Evolutionary conservation across 2,888 invertebrate species (phyloP), one percentile per base, ranked within the genome.

Genomic region (Volucella bombylans): DNA sequence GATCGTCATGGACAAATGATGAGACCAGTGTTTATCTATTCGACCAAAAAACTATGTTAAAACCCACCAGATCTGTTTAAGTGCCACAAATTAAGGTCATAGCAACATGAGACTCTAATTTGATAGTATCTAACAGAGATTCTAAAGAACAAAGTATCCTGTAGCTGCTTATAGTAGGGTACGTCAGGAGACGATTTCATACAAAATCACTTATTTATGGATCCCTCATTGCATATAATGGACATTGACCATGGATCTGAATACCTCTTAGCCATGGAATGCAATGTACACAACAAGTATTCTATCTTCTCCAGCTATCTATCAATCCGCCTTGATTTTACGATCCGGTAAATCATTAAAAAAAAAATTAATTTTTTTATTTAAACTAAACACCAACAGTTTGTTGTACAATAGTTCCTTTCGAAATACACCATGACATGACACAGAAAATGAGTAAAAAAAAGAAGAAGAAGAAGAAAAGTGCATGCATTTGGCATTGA

Each of bases 401-500:
- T 41, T 62, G 49, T 64, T 69, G 68, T 47, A 55, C 31, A 31
- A 31, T 31, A 41, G 69, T 69, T 64, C 50, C 69, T 65, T 69
- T 81, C 31, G 72, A 45, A 78, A 71, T 64, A 43, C 52, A 52
- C 65, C 72, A 77, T 72, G 59, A 68, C 76, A 69, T 78, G 79
- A 79, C 79, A 83, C 52, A 69, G 69, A 73, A 69, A 49, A 31
- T 31, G 6, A 31, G 31, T 62, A 71, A 69, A 71, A 18, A 59
- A 14, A 38, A 54, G 18, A 8, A 57, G 43, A 18, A 12, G 11
- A 59, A 59, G 18, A 69, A 50, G 62, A 64, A 71, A 49, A 72
- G 65, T 72, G 68, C 81, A 81, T 81, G 85, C 81, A 85, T 81
- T 85, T 81, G 85, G 85, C 85, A 85, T 85, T 85, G 85, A 85